Percentiles rank a stretch among this genome's conserved stretches.
phyloP scores from a whole-genome alignment of 2,113 vertebrate species.

The Cettia cetti region DNA sequence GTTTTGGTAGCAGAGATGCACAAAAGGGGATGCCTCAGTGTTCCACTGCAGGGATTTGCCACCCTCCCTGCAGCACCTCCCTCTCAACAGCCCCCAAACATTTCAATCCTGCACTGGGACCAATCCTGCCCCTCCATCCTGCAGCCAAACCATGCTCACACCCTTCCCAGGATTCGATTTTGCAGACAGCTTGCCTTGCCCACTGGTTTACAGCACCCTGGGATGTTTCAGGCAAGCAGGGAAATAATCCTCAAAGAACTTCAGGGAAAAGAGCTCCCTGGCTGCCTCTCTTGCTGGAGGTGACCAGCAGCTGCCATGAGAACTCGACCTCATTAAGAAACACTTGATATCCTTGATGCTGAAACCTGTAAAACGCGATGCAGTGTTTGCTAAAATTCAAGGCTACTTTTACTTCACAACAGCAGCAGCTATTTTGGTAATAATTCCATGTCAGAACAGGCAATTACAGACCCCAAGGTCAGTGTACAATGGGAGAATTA shows the following conservation, averaged over 20 bases:
- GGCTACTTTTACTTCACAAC: not conserved
- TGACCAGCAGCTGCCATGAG: not conserved
- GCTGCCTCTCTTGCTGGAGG: not conserved
- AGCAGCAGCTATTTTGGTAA: not conserved
- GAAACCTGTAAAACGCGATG: not conserved
- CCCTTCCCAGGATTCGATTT: not conserved
- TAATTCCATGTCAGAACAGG: not conserved
- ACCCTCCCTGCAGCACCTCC: not conserved
- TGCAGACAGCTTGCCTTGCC: not conserved
- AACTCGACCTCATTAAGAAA: not conserved
- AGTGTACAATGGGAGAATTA: not conserved
- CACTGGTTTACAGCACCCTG: not conserved
- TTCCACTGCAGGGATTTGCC: not conserved
- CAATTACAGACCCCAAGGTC: not conserved
- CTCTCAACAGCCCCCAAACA: not conserved
- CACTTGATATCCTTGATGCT: not conserved
- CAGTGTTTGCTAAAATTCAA: not conserved
- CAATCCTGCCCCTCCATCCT: not conserved
- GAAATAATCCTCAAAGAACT: not conserved
- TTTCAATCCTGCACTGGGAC: not conserved
- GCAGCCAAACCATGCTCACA: not conserved
- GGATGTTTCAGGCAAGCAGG: not conserved
- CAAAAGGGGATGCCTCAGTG: too few species aligned
- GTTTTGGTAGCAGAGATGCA: not conserved
- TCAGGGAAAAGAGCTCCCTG: not conserved